Base-by-base conservation (phyloP, 2,797 vertebrate species). In the Gymnoscopelus microlampas region DNA sequence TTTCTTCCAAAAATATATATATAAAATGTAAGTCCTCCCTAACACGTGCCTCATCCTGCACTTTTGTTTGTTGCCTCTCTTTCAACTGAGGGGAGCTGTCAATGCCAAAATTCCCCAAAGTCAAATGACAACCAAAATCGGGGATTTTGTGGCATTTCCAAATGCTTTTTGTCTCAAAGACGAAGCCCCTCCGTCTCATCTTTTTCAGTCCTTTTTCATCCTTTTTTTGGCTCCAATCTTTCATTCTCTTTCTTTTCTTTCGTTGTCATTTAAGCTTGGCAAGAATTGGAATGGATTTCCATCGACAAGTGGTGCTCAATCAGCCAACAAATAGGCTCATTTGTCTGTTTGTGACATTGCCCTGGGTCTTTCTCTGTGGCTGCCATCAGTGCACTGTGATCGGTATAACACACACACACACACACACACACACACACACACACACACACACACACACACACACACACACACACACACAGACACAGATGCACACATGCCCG, bases 321-420 rank as follows among this genome's bases (percentile, higher is more conserved):
- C 91, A 89, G 72, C 73, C 81, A 81, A 87, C 81, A 87, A 88
- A 91, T 91, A 84, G 89, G 71, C 76, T 85, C 75, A 86, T 87
- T 89, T 89, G 85, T 88, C 85, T 84, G 61, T 87, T 83, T 84
- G 87, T 84, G 84, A 85, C 82, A 85, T 88, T 85, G 84, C 80
- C 79, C 69, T 3, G 29, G 83, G 86, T 86, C 83, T 76, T 81
- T 80, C 73, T 76, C 60, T 2, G 29, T 14, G 1, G 60, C 78
- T 69, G 74, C 80, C 74, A 70, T 35, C 0, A 70, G 65, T 71
- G 81, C 73, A 53, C 73, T 29, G 0, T 66, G 7, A 68, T 35
- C 32, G 7, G 32, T 35, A 35, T 35, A 68, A 53, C 53, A 23
- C 61, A 53, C 60, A 56, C 53, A 26, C 53, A 47, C 64, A 26